A percentile compares a stretch with the other conserved stretches of the same genome.
phyloP scores from a whole-genome alignment of 2,888 invertebrate species.

The Agrochola lota region DNA sequence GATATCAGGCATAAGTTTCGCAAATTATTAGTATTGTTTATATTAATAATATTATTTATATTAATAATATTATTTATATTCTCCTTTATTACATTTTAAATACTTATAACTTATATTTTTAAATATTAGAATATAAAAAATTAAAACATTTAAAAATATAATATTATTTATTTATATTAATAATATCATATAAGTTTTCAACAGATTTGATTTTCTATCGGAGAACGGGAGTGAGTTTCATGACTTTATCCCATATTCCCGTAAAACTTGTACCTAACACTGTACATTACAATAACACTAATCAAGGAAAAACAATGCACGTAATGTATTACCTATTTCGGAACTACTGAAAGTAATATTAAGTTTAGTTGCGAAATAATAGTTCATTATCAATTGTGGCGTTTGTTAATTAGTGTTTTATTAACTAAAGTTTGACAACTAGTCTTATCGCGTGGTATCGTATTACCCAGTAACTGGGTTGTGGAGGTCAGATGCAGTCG shows the following conservation, averaged over 20 bases:
- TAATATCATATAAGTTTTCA: no score
- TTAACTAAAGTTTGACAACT: neutral
- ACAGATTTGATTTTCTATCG: neutral
- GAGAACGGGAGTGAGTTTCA: neutral
- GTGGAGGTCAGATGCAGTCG: neutral
- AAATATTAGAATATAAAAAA: no score
- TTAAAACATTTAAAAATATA: no score
- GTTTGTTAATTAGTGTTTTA: neutral
- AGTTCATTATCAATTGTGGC: conserved; percentile 11
- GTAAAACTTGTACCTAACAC: conserved; percentile 2
- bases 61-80: no score
- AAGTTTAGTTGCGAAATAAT: conserved; percentile 22
- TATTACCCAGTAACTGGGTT: neutral
- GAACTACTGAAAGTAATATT: conserved; percentile 20
- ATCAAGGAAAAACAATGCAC: conserved; percentile 50
- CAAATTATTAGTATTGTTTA: no score
- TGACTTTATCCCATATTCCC: neutral
- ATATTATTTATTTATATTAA: no score
- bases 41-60: no score
- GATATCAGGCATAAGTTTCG: no score
- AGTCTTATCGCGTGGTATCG: neutral
- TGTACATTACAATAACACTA: conserved; percentile 33
- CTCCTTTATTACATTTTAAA: no score
- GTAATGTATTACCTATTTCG: conserved; percentile 29
- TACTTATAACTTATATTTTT: no score